Evolutionary conservation across 2,113 vertebrate species (phyloP).

Genomic region (Lepus timidus): DNA sequence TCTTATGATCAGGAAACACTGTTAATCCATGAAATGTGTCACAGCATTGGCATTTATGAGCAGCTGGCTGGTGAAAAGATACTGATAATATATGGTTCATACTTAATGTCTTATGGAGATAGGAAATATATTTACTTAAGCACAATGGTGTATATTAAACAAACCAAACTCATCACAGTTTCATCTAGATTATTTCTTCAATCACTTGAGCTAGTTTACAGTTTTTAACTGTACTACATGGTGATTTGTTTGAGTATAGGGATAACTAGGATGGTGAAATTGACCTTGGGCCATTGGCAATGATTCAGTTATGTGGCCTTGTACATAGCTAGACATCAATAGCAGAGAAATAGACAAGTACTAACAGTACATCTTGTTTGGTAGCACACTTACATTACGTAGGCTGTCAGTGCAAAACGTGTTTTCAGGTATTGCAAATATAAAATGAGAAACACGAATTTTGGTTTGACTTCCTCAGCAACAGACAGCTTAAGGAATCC

Average conservation of each 20-base stretch:
- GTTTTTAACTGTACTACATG: background rate
- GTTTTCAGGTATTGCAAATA: slow-evolving; percentile 26
- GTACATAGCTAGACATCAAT: background rate
- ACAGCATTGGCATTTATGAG: background rate
- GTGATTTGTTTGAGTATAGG: background rate
- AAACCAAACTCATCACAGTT: background rate
- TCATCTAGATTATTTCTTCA: background rate
- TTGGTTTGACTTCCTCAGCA: background rate
- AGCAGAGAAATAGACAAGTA: background rate
- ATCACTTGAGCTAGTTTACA: background rate
- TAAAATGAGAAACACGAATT: background rate
- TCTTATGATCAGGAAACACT: background rate
- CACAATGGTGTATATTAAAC: background rate
- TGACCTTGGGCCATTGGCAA: background rate
- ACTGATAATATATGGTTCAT: background rate
- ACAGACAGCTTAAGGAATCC: background rate
- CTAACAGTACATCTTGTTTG: background rate
- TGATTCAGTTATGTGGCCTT: background rate
- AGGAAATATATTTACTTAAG: background rate
- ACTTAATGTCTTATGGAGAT: background rate
- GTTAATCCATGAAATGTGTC: background rate
- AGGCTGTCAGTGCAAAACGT: background rate
- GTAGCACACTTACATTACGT: background rate
- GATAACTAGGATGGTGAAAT: background rate
- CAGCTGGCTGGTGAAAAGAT: background rate